Evolutionary conservation across 2,888 invertebrate species (phyloP), one percentile per base, ranked within the genome.

Genomic region (Leptinotarsa tumamoca): DNA sequence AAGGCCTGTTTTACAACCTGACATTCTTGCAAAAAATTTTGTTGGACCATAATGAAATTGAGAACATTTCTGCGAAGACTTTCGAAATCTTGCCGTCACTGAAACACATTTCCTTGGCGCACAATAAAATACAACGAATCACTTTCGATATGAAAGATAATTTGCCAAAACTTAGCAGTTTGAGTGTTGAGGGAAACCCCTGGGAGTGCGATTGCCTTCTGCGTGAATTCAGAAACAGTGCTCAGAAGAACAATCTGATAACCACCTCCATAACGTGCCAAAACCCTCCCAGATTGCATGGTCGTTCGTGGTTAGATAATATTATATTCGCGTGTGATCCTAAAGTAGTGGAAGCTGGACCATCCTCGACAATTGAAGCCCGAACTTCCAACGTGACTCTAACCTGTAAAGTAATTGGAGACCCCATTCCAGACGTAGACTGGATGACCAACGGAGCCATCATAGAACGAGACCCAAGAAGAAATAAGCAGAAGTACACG

Each of bases 191-290:
- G 79, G 93, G 93, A 78, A 97, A 97, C 86, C 95, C 94, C 0
- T 97, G 97, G 97, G 91, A 94, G 77, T 97, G 97, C 85, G 95
- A 97, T 85, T 97, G 97, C 84, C 92, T 93, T 79, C 89, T 97
- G 72, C 93, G 95, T 84, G 91, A 92, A 21, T 95, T 97, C 80
- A 92, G 95, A 67, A 93, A 95, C 84, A 95, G 94, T 92, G 92
- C 93, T 17, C 91, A 94, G 14, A 90, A 92, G 75, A 91, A 91
- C 78, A 95, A 95, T 71, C 89, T 96, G 21, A 94, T 95, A 83
- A 94, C 95, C 0, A 90, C 92, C 23, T 93, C 94, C 1, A 95
- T 95, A 52, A 91, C 92, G 51, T 95, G 96, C 85, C 89, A 90
- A 5, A 92, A 93, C 80, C 97, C 97, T 0, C 86, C 90, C 0